Base-by-base conservation (phyloP, 2,888 invertebrate species). In the Volucella inanis region DNA sequence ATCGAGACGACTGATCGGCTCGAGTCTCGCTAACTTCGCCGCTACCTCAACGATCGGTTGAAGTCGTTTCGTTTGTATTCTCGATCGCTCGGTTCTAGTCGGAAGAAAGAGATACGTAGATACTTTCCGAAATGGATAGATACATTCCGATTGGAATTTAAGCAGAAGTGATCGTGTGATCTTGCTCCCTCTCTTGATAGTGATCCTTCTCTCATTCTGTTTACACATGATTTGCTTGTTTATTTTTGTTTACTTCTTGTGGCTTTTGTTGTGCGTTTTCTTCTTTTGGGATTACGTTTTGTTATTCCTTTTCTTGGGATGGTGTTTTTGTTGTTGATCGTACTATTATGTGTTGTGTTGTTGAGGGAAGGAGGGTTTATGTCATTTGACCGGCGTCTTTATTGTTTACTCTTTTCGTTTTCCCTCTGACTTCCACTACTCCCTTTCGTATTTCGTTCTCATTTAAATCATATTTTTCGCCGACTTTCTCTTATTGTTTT, bases 1-100 rank as follows among this genome's bases (percentile, higher is more conserved):
- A 76, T 68, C 85, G 77, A 85, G 76, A 72, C 80, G 68, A 85
- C 85, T 85, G 85, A 81, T 85, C 85, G 72, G 71, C 76, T 85
- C 85, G 85, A 85, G 85, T 72, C 85, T 85, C 85, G 85, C 55
- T n/a, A 0, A 45, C 50, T 55, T 80, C 76, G 80, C 71, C 45
- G 31, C 50, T 41, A 67, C 71, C 75, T 61, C 71, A 71, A 49
- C 65, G 45, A 39, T 50, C 55, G 45, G 55, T 65, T 68, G 64
- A 47, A 68, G 45, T 80, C 6, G 31, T 31, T 31, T 31, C 31
- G 31, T 31, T 6, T 4, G 31, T 31, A 6, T 31, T 31, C 31
- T 31, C 6, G 6, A 31, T 31, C 31, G 6, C 31, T 31, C 31
- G 31, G 80, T 77, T 85, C 85, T 77, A 85, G 76, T 80, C 81